Base-by-base conservation (phyloP, 1,140 invertebrate species). In the Geopemphigus sp. region DNA sequence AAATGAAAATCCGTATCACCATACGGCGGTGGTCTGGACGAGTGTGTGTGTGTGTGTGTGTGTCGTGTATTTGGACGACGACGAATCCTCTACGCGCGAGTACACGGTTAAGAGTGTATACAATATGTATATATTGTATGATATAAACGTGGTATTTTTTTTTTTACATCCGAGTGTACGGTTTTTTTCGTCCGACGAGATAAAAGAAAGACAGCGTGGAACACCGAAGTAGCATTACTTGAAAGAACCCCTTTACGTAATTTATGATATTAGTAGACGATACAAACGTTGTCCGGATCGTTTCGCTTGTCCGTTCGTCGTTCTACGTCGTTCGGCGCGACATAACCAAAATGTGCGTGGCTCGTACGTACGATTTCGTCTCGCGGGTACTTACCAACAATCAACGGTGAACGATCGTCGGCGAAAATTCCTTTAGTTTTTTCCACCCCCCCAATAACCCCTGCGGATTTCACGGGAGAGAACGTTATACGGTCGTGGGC, bases 1-100 rank as follows among this genome's bases (percentile, higher is more conserved):
- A 53, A 72, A 72, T 54, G 68, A 72, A 72, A 72, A 72, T 72
- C 68, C 68, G 66, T 70, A 70, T 70, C 66, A 26, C 47, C 15
- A 0, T 50, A 50, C 14, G 64, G 15, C 47, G 68, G 50, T 53
- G 66, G 66, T 63, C 59, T 29, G 59, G 26, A 1, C 59, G 64
- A 32, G 10, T n/a, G 32, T 66, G 63, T 32, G 12, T 19, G 19
- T 15, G 10, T 19, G 63, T 66, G 39, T 39, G 19, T 26, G 61
- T 32, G 29, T 39, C 8, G n/a, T 64, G 6, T 66, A 66, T 45
- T 22, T 39, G 63, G 32, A 66, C 63, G 63, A 61, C 26, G 59
- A 64, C 19, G 61, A 64, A 64, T 64, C 61, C 32, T 66, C 39
- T 66, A n/a, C 63, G 63, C 29, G 11, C 15, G 4, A n/a, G 15